Evolutionary conservation across 2,113 vertebrate species (phyloP).

Genomic region (Catharus minimus): DNA sequence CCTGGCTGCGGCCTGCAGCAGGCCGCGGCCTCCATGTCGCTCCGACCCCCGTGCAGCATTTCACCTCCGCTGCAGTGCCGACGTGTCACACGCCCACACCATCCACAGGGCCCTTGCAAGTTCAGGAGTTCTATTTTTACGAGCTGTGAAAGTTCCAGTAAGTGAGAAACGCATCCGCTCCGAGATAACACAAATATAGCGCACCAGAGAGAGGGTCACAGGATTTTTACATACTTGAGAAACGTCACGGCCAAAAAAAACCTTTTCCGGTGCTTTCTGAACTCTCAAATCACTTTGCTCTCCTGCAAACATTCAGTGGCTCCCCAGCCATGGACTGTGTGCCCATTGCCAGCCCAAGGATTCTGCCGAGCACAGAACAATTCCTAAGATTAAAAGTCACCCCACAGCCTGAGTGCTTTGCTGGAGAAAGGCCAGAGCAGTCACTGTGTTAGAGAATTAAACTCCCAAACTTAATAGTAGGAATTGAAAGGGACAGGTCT

Average conservation of each 20-base stretch:
- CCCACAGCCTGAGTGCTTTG: neutral
- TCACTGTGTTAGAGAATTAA: neutral
- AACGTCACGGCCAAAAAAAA: neutral
- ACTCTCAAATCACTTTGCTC: neutral
- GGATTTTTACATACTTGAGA: neutral
- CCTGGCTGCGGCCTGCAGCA: neutral
- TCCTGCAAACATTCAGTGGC: neutral
- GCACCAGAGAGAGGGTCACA: neutral
- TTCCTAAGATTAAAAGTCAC: neutral
- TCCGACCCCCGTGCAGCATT: rapidly evolving
- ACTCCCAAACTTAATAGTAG: neutral
- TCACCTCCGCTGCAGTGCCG: neutral
- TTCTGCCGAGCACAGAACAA: neutral
- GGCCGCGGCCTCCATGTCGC: rapidly evolving
- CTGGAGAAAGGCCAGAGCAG: neutral
- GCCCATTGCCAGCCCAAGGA: neutral
- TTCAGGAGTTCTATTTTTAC: constrained; percentile 63
- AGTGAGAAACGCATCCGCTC: constrained; percentile 28
- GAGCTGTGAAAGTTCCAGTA: constrained; percentile 48
- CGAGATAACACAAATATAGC: constrained; percentile 60
- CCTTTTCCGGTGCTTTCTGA: neutral
- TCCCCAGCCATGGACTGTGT: neutral
- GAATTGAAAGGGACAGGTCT: neutral
- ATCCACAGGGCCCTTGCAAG: neutral
- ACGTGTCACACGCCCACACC: neutral